Evolutionary conservation across 2,888 invertebrate genomes (phyloP).

Genomic region (Chamaedrilus cognettii): DNA sequence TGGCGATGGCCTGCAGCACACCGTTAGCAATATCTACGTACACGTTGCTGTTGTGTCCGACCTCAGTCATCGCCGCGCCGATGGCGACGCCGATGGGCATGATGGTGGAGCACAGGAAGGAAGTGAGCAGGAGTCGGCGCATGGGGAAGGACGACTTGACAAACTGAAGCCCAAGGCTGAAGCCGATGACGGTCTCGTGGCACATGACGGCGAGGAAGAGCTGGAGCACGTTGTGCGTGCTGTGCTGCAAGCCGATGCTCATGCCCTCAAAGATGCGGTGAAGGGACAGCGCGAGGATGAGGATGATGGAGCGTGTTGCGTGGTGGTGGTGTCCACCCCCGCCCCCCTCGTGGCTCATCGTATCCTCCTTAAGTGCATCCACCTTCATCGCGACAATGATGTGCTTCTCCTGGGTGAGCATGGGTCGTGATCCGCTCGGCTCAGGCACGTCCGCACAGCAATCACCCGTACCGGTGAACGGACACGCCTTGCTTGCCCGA

Average conservation of each 20-base stretch:
- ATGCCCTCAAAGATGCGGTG: conserved; percentile 66
- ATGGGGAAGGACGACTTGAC: conserved; percentile 34
- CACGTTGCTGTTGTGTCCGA: conserved; percentile 23
- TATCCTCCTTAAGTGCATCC: conserved; percentile 13
- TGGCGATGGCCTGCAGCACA: conserved; percentile 76
- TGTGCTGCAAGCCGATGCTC: conserved; percentile 62
- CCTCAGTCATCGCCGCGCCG: conserved; percentile 37
- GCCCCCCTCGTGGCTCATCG: background rate
- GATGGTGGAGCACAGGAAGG: conserved; percentile 35
- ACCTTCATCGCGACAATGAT: conserved; percentile 15
- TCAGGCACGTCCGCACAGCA: conserved; percentile 25
- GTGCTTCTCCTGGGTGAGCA: conserved; percentile 17
- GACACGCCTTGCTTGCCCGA: conserved; percentile 19
- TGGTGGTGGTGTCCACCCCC: conserved; percentile 19
- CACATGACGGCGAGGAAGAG: conserved; percentile 61
- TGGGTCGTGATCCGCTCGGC: background rate
- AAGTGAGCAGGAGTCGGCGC: conserved; percentile 26
- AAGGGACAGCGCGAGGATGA: conserved; percentile 63
- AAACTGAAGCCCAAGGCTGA: conserved; percentile 62
- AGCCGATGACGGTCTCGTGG: conserved; percentile 65
- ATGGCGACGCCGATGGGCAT: conserved; percentile 39
- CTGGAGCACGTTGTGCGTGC: conserved; percentile 47
- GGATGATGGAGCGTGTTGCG: conserved; percentile 57
- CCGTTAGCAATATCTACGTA: conserved; percentile 46
- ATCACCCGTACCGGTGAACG: conserved; percentile 28